Evolutionary conservation across 2,113 vertebrate species (phyloP), one percentile per base, ranked within the genome.

Genomic region (Sphaerodactylus townsendi): DNA sequence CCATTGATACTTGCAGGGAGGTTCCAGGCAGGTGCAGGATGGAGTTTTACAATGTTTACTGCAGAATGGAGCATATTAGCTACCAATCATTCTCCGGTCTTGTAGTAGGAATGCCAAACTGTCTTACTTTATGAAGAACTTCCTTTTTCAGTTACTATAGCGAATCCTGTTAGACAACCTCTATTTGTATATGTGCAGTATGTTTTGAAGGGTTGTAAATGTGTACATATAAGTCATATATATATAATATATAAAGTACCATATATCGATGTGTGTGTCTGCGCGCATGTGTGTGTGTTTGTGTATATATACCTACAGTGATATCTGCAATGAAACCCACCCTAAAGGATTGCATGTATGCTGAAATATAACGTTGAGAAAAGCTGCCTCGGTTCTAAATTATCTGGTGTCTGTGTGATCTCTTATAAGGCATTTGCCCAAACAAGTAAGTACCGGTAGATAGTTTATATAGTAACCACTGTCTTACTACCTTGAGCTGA

Each of bases 181-280:
- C 91, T 87, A 50, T 84, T 90, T 95, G 94, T 96, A 92, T 93
- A 91, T 95, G 95, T 96, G 96, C 96, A 96, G 96, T 96, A 95
- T 93, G 81, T 93, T 92, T 90, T 93, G 95, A 95, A 94, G 95
- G 94, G 93, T 90, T 91, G 96, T 96, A 96, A 95, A 97, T 96
- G 95, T 97, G 96, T 93, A 96, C 91, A 97, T 92, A 79, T 90
- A 90, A 94, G 90, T 79, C 82, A 93, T 95, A 95, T 87, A 93
- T 88, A 83, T 93, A 88, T 94, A 93, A 91, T 92, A 93, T 94
- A 94, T 77, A 91, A 92, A 92, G 72, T 78, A 79, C 5, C 86
- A 87, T 90, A 75, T 90, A 94, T 91, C 62, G 92, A 93, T 88
- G 92, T 56, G n/a, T n/a, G n/a, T n/a, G n/a, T n/a, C n/a, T n/a